Evolutionary conservation across 2,797 vertebrate species (phyloP).

Genomic region (Orientallactaga sibirica): DNA sequence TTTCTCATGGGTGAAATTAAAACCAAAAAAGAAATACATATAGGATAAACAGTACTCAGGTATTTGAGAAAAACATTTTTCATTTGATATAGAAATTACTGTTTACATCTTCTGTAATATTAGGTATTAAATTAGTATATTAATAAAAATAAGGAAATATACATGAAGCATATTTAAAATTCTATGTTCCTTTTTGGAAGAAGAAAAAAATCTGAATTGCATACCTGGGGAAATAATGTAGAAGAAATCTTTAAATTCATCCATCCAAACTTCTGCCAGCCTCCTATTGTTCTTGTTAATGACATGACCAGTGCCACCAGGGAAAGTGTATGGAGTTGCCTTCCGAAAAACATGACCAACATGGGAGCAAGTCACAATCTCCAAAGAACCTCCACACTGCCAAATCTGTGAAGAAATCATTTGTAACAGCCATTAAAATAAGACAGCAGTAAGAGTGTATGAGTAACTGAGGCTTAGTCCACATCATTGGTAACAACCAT

Average conservation of each 20-base stretch:
- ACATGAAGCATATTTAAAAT: neutral
- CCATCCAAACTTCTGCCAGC: constrained; percentile 96
- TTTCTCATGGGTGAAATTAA: neutral
- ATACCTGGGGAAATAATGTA: constrained; percentile 99
- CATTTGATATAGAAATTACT: constrained; percentile 43
- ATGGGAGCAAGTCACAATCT: constrained; percentile 98
- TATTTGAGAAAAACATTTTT: neutral
- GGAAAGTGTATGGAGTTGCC: constrained; percentile 99
- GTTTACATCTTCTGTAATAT: neutral
- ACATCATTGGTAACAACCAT: neutral
- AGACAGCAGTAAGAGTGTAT: neutral
- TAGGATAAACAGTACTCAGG: neutral
- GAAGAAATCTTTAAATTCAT: constrained; percentile 99
- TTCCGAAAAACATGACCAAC: constrained; percentile 99
- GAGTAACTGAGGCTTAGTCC: neutral
- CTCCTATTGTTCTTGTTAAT: constrained; percentile 99
- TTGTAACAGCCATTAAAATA: neutral
- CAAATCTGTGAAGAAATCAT: constrained; percentile 91
- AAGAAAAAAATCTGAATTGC: neutral
- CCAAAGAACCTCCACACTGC: constrained; percentile 98
- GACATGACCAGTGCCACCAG: constrained; percentile 97
- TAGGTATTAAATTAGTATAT: neutral
- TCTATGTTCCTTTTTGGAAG: neutral
- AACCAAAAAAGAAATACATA: neutral
- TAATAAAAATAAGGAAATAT: constrained; percentile 12